phyloP scores from a whole-genome alignment of 2,797 vertebrate species.

The Labroides dimidiatus region DNA sequence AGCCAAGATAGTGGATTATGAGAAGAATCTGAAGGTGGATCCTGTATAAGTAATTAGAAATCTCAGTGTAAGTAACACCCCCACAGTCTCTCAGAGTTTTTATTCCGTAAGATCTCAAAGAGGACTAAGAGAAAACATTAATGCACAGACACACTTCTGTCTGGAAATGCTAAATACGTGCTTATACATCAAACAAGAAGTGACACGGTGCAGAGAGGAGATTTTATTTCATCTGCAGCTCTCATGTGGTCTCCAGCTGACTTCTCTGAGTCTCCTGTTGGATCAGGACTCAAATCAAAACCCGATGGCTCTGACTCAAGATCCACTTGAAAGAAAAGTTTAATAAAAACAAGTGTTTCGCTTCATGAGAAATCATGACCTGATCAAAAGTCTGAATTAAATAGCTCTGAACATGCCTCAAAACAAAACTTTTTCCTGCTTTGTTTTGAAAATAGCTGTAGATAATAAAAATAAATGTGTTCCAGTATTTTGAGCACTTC shows the following conservation, averaged over 20 bases:
- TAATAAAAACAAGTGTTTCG: conserved; percentile 38
- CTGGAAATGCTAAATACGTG: conserved; percentile 22
- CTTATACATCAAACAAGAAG: conserved; percentile 28
- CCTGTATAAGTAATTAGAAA: conserved; percentile 24
- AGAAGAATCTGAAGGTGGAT: conserved; percentile 14
- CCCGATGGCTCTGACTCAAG: conserved; percentile 23
- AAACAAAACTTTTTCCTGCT: conserved; percentile 3
- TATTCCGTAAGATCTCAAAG: conserved; percentile 6
- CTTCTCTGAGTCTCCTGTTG: conserved; percentile 12
- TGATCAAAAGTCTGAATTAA: conserved; percentile 22
- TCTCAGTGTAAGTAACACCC: conserved; percentile 36
- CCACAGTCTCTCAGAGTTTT: conserved; percentile 3
- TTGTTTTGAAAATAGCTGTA: conserved; percentile 12
- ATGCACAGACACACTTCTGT: conserved; percentile 23
- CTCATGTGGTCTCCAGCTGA: conserved; percentile 46
- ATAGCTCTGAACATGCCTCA: conserved; percentile 1
- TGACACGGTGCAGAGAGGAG: conserved; percentile 8
- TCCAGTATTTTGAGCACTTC: conserved; percentile 6
- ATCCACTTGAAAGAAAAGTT: conserved; percentile 39
- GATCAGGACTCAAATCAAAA: conserved; percentile 30
- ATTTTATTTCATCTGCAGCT: conserved; percentile 15
- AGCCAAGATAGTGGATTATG: conserved; percentile 6
- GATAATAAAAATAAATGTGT: conserved; percentile 29
- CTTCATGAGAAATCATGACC: neutral
- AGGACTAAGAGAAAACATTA: conserved; percentile 15